Evolutionary conservation across 1,140 invertebrate genomes (phyloP), one percentile per base, ranked within the genome.

Genomic region (Pemphigus obesinymphae): DNA sequence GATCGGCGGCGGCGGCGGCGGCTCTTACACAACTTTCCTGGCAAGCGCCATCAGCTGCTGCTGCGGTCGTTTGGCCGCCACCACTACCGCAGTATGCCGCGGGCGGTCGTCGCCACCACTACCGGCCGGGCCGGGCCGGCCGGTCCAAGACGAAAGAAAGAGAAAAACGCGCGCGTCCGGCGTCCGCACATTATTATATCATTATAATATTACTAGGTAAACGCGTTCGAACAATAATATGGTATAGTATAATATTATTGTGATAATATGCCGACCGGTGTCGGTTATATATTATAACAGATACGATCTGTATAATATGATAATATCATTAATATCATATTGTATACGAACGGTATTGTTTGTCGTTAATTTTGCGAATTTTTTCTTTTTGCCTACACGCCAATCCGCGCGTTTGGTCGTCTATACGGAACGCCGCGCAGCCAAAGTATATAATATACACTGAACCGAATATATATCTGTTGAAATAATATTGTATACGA

Each of bases 1-100:
- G 66, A 73, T 61, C 76, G 23, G 34, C 34, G 31, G 29, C 37
- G 53, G n/a, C 34, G 34, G 31, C 31, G 10, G 15, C 4, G 40
- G 20, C 53, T 53, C 53, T 80, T 80, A 61, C 76, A 63, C 76
- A 63, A 80, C 76, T 80, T 80, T 80, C 76, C 55, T 80, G 15
- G 7, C 34, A 63, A 78, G 73, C 73, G 73, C 73, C 73, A 78
- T 58, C 45, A 68, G 37, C 43, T 72, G 40, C 70, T 26, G 53
- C 55, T 10, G 23, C 55, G 17, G 31, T 20, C 76, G 53, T n/a
- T n/a, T n/a, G n/a, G n/a, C n/a, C n/a, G n/a, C n/a, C n/a, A n/a
- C n/a, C n/a, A n/a, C n/a, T n/a, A 34, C 11, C 8, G 20, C 34
- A 31, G 43, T 43, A 23, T 45, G 23, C 4, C 37, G 37, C 4